Evolutionary conservation across 2,113 vertebrate genomes (phyloP).

Genomic region (Thomomys bottae): DNA sequence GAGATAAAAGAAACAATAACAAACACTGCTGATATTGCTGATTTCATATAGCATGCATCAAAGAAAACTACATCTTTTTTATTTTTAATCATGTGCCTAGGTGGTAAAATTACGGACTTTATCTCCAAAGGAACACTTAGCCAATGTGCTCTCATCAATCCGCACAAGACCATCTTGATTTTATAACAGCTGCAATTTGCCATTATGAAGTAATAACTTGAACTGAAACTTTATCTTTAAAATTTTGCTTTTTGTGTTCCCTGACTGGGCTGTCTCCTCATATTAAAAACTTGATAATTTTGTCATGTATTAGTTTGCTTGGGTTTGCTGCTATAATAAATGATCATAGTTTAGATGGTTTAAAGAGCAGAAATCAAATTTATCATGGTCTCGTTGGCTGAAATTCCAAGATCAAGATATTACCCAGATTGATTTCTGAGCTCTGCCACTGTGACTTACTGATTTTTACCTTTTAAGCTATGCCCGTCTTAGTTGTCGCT

Average conservation of each 20-base stretch:
- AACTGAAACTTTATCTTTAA: constrained; percentile 37
- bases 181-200: constrained; percentile 52
- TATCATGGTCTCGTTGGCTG: not conserved
- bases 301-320: not conserved
- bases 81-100: not conserved
- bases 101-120: constrained; percentile 40
- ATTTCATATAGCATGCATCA: not conserved
- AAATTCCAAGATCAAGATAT: not conserved
- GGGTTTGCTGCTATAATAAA: not conserved
- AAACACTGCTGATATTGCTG: not conserved
- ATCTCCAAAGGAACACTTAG: constrained; percentile 26
- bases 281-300: constrained; percentile 12
- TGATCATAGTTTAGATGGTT: not conserved
- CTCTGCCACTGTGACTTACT: not conserved
- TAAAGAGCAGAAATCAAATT: not conserved
- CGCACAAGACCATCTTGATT: constrained; percentile 18
- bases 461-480: not conserved
- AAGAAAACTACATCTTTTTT: not conserved
- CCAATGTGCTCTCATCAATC: constrained; percentile 49
- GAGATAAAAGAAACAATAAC: constrained; percentile 29
- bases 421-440: not conserved
- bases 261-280: not conserved
- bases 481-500: not conserved
- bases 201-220: constrained; percentile 52
- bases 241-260: not conserved